A percentile compares a stretch with the other conserved stretches of the same genome.
Conservation (phyloP, 92 coral and sea anemone species). For the Umimayanthus kanabou region DNA sequence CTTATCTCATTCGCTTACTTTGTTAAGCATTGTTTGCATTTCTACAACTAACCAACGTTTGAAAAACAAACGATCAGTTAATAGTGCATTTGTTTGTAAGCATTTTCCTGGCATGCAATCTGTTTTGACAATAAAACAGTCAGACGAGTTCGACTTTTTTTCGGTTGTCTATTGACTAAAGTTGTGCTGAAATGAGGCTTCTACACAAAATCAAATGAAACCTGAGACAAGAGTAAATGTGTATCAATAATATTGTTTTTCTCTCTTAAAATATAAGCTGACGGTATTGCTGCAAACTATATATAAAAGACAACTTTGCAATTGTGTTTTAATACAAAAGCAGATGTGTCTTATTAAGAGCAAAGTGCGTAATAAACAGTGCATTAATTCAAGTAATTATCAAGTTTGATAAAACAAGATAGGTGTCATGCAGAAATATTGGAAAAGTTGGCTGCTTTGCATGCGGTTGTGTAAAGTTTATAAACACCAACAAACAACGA, state of each 20-base stretch:
- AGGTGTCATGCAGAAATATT: not conserved
- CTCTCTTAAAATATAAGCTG: not conserved
- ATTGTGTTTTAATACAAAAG: not conserved
- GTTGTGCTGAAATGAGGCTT: not conserved
- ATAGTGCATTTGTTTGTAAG: conserved; percentile 16
- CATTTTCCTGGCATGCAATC: not conserved
- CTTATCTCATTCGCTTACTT: not conserved
- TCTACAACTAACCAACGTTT: conserved; percentile 23
- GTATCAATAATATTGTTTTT: not conserved
- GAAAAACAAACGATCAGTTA: conserved; percentile 15
- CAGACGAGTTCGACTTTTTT: not conserved
- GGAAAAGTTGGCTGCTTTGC: too few relatives aligned
- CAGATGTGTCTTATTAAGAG: not conserved
- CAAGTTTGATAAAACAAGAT: not conserved
- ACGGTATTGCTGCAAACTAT: not conserved
- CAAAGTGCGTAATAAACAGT: not conserved
- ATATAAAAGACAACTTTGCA: not conserved
- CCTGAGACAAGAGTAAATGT: not conserved
- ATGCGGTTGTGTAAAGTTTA: too few relatives aligned
- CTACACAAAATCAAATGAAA: too few relatives aligned
- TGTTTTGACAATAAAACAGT: not conserved
- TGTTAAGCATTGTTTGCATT: conserved; percentile 10
- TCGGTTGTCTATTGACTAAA: not conserved
- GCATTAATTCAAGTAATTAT: not conserved
- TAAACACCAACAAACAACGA: not conserved